phyloP scores from a whole-genome alignment of 1,140 invertebrate genomes.

The Linepithema humile region DNA sequence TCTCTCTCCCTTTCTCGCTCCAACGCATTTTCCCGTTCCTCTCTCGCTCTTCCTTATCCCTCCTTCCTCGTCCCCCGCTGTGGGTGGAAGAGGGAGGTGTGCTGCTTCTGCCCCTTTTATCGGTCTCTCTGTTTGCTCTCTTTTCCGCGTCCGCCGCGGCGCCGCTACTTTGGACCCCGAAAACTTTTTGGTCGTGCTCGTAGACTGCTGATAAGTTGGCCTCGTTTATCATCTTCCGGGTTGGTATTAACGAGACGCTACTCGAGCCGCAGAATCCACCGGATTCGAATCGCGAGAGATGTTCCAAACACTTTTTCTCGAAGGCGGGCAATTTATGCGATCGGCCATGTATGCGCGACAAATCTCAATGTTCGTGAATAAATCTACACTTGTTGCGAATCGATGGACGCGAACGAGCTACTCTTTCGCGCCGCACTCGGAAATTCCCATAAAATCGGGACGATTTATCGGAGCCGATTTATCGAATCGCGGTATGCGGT shows the following conservation, averaged over 20 bases:
- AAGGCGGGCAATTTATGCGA: slow-evolving; percentile 41
- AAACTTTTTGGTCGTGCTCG: slow-evolving; percentile 71
- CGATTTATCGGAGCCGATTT: slow-evolving; percentile 38
- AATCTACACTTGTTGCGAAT: slow-evolving; percentile 67
- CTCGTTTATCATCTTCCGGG: slow-evolving; percentile 73
- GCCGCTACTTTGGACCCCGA: slow-evolving; percentile 66
- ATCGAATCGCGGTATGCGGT: not conserved
- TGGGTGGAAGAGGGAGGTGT: not conserved
- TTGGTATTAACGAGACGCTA: slow-evolving; percentile 71
- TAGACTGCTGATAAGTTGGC: slow-evolving; percentile 73
- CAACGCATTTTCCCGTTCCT: slow-evolving; percentile 14
- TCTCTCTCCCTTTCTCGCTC: no score
- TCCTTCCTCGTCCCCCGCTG: slow-evolving; percentile 1
- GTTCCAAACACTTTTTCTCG: slow-evolving; percentile 65
- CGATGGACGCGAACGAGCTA: slow-evolving; percentile 33
- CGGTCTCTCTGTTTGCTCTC: slow-evolving; percentile 47
- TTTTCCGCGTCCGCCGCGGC: slow-evolving; percentile 55
- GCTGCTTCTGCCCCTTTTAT: slow-evolving; percentile 48
- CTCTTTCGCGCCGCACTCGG: slow-evolving; percentile 4
- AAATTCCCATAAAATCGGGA: slow-evolving; percentile 28
- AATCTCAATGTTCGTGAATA: slow-evolving; percentile 43
- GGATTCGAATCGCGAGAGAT: slow-evolving; percentile 67
- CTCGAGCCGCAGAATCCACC: slow-evolving; percentile 66
- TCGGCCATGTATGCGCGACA: slow-evolving; percentile 8
- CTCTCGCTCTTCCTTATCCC: slow-evolving; percentile 20